Percentiles rank a stretch among this genome's conserved stretches.
Conservation (phyloP, 2,888 invertebrate genomes). For the Cheilosia impressa region DNA sequence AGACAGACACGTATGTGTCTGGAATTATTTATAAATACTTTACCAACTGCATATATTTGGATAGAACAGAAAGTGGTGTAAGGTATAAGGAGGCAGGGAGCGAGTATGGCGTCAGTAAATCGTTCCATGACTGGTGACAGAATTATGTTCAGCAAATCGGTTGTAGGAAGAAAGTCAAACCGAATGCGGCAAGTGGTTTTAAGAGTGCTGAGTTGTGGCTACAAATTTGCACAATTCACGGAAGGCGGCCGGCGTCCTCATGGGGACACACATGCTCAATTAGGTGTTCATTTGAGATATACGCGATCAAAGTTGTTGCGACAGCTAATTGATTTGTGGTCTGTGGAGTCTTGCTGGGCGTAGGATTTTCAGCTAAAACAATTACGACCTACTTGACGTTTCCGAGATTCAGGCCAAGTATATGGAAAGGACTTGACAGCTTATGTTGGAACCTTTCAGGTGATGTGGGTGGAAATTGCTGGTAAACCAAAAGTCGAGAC, state of each 20-base stretch:
- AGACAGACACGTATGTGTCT: conserved; percentile 47
- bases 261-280: not conserved
- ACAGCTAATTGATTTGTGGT: conserved; percentile 33
- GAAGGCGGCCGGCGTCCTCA: conserved; percentile 9
- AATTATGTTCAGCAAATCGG: conserved; percentile 30
- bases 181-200: conserved; percentile 30
- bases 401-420: no score
- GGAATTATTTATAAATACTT: conserved; percentile 32
- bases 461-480: no score
- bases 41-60: not conserved
- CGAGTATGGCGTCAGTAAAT: conserved; percentile 27
- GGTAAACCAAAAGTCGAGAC: no score
- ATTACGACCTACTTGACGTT: no score
- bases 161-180: conserved; percentile 30
- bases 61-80: not conserved
- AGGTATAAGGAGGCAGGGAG: not conserved
- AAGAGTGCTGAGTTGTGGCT: conserved; percentile 24
- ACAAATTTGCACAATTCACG: conserved; percentile 15
- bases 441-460: no score
- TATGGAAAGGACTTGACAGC: no score
- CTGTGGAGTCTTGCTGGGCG: no score
- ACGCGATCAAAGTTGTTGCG: not conserved
- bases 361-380: no score
- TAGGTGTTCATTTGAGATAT: conserved; percentile 13
- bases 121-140: conserved; percentile 43